These are phyloP conservation scores for Atethmia centrago DNA, from an alignment of 2,888 invertebrate genomes.

Conservation along the genomic window DNA sequence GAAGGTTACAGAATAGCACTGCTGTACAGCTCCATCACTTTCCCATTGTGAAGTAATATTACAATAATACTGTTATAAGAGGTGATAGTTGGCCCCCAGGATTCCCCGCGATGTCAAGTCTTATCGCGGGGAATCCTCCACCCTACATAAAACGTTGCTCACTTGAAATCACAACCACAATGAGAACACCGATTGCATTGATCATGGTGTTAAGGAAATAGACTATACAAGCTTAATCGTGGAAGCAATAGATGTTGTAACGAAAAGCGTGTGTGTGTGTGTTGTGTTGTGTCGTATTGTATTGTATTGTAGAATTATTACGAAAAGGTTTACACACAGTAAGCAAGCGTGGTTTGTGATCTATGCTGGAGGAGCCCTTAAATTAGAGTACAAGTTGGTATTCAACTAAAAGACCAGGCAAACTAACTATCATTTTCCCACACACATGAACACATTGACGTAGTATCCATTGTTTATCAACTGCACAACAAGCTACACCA, in stretches of 20 bases:
- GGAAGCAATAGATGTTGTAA: background rate
- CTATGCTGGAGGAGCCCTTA: background rate
- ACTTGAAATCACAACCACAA: background rate
- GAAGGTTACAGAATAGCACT: too few species aligned
- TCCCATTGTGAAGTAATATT: too few species aligned
- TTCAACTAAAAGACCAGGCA: too few species aligned
- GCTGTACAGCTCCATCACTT: too few species aligned
- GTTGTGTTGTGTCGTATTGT: too few species aligned
- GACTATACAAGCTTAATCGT: background rate
- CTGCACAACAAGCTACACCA: background rate
- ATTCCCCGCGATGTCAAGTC: background rate
- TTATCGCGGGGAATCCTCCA: background rate
- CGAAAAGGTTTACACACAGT: too few species aligned
- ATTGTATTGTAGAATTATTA: too few species aligned
- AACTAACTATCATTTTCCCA: background rate
- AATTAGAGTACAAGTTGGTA: background rate
- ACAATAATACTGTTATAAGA: too few species aligned
- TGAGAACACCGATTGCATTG: background rate
- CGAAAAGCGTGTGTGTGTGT: too few species aligned
- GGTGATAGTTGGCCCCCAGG: too few species aligned
- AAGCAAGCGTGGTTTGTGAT: background rate
- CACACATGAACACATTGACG: conserved; percentile 3
- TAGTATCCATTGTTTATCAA: background rate
- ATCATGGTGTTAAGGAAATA: background rate
- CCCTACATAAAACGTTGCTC: background rate